These are phyloP conservation scores for Hartigia nigra DNA, from an alignment of 2,888 invertebrate genomes.

Conservation along the genomic window DNA sequence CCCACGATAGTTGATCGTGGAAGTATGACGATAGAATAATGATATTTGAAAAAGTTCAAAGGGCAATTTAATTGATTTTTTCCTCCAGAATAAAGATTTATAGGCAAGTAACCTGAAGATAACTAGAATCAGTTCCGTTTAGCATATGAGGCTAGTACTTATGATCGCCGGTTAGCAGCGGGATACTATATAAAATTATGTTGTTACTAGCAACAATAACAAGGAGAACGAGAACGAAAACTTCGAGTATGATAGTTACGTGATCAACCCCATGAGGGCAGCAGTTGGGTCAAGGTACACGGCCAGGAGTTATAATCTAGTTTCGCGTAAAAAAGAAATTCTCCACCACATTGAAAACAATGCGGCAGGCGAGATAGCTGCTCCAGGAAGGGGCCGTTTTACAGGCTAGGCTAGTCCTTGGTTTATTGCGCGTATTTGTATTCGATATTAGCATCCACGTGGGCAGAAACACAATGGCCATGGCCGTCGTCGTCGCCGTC, in stretches of 20 bases:
- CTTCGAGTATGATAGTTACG: background rate
- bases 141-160: background rate
- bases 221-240: background rate
- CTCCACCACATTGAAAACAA: conserved; percentile 24
- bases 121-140: no score
- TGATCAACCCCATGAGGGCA: background rate
- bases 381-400: background rate
- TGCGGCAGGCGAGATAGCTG: conserved; percentile 30
- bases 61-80: no score
- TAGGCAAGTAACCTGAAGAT: no score
- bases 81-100: no score
- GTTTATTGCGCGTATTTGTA: conserved; percentile 51
- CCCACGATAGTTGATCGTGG: background rate
- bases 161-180: background rate
- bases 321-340: conserved; percentile 2
- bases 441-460: conserved; percentile 56
- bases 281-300: conserved; percentile 7
- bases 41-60: background rate
- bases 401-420: conserved; percentile 32
- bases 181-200: background rate
- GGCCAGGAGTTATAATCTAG: conserved; percentile 5
- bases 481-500: conserved; percentile 37
- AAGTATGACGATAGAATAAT: background rate
- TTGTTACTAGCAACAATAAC: background rate
- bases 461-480: conserved; percentile 56